Percentiles rank a stretch among this genome's conserved stretches.
Conservation (phyloP, 2,888 invertebrate species). For the Archips crataeganus region DNA sequence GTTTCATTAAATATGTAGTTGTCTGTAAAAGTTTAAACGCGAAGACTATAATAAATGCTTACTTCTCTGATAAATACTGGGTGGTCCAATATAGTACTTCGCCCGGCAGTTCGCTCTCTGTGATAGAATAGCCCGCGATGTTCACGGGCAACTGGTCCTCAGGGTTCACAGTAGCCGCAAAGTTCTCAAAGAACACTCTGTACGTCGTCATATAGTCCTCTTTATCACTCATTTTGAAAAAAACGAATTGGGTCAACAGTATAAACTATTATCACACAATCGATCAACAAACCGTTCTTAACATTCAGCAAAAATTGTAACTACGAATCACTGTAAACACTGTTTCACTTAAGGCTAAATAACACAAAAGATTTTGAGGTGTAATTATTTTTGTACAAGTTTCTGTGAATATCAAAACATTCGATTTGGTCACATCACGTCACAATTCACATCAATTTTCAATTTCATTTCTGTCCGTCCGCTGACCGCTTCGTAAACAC, state of each 20-base stretch:
- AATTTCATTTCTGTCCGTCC: slow-evolving; percentile 30
- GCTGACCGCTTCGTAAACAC: slow-evolving; percentile 38
- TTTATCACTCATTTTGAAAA: slow-evolving; percentile 81
- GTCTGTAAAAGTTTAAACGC: slow-evolving; percentile 46
- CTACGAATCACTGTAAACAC: slow-evolving; percentile 48
- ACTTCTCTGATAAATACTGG: slow-evolving; percentile 92
- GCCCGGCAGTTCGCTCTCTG: slow-evolving; percentile 89
- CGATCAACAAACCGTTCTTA: slow-evolving; percentile 60
- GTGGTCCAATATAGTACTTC: slow-evolving; percentile 91
- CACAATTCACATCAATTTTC: slow-evolving; percentile 46
- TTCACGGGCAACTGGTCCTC: slow-evolving; percentile 91
- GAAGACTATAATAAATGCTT: slow-evolving; percentile 68
- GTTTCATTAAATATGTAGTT: not conserved
- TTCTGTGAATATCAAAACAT: slow-evolving; percentile 70
- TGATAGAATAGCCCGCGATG: slow-evolving; percentile 89
- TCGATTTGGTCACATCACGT: slow-evolving; percentile 64
- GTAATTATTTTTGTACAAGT: slow-evolving; percentile 48
- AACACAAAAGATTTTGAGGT: slow-evolving; percentile 50
- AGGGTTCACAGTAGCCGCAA: slow-evolving; percentile 88
- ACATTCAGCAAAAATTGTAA: slow-evolving; percentile 20
- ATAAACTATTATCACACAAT: slow-evolving; percentile 55
- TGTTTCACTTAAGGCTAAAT: slow-evolving; percentile 50
- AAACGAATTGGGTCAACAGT: slow-evolving; percentile 46
- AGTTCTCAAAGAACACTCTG: slow-evolving; percentile 90
- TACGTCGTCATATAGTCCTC: slow-evolving; percentile 90